A percentile compares a stretch with the other conserved stretches of the same genome.
phyloP scores from a whole-genome alignment of 2,113 vertebrate species.

The Progne subis region DNA sequence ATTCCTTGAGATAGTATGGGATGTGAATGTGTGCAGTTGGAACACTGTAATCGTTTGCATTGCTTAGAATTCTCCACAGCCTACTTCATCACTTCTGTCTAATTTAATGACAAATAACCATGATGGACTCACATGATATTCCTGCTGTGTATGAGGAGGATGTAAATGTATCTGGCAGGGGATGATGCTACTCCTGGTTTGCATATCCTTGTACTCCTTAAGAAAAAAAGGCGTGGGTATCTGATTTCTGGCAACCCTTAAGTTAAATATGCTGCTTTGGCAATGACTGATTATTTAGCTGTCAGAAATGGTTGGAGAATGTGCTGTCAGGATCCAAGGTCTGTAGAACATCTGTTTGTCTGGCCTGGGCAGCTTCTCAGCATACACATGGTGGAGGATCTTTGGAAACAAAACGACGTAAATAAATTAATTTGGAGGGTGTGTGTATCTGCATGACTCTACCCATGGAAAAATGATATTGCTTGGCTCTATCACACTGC shows the following conservation, averaged over 20 bases:
- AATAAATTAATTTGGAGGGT: conserved; percentile 8
- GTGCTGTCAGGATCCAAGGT: conserved; percentile 18
- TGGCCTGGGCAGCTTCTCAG: neutral
- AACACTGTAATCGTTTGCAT: neutral
- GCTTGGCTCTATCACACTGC: neutral
- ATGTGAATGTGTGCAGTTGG: neutral
- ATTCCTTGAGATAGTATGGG: neutral
- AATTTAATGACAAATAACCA: conserved; percentile 14
- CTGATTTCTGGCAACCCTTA: conserved; percentile 6
- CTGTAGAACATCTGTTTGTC: conserved; percentile 53
- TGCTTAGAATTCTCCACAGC: neutral
- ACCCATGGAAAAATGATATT: neutral
- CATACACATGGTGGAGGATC: neutral
- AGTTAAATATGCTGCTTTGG: conserved; percentile 34
- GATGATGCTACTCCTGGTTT: neutral
- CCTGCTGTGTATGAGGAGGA: neutral
- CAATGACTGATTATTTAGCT: neutral
- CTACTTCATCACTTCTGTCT: neutral
- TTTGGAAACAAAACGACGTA: neutral
- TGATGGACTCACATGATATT: neutral
- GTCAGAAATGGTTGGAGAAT: neutral
- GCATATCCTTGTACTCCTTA: neutral
- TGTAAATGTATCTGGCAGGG: neutral
- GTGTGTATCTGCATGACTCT: neutral
- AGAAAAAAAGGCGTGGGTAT: neutral